Percentiles rank a stretch among this genome's conserved stretches.
phyloP scores from a whole-genome alignment of 1,140 invertebrate species.

The Lasioglossum albipes region DNA sequence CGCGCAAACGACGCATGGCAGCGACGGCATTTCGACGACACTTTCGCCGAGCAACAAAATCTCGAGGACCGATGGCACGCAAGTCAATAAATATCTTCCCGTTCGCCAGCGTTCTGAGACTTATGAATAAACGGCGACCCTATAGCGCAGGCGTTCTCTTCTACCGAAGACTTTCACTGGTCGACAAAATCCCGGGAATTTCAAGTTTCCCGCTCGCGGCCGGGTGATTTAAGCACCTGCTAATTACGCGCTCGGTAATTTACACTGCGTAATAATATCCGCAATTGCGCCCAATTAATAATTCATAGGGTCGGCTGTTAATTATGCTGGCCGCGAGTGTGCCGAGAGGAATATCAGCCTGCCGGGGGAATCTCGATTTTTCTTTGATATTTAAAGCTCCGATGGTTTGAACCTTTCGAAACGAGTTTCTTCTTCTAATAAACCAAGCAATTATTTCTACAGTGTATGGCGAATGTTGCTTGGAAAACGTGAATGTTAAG shows the following conservation, averaged over 20 bases:
- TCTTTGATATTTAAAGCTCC: too few relatives aligned
- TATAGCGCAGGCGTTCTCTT: too few relatives aligned
- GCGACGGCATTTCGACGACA: not conserved
- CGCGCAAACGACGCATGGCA: not conserved
- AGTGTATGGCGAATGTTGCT: too few relatives aligned
- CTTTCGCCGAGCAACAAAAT: too few relatives aligned
- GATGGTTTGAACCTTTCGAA: too few relatives aligned
- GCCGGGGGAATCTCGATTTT: too few relatives aligned
- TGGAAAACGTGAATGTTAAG: too few relatives aligned
- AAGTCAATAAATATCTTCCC: not conserved
- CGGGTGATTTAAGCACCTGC: conserved; percentile 10
- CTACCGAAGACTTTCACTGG: not conserved
- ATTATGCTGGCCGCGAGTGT: conserved; percentile 12
- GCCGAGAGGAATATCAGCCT: conserved; percentile 13
- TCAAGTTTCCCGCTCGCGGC: not conserved
- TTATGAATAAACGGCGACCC: not conserved
- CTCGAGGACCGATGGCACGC: too few relatives aligned
- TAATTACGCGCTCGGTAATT: conserved; percentile 35
- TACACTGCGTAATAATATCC: conserved; percentile 13
- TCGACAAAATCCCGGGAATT: conserved; percentile 2
- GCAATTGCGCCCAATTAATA: conserved; percentile 21
- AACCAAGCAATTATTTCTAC: too few relatives aligned
- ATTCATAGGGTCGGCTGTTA: conserved; percentile 29
- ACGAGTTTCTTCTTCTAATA: too few relatives aligned
- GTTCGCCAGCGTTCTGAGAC: not conserved